These are phyloP conservation scores for Diadromus collaris DNA, from an alignment of 2,888 invertebrate genomes.

Conservation along the genomic window DNA sequence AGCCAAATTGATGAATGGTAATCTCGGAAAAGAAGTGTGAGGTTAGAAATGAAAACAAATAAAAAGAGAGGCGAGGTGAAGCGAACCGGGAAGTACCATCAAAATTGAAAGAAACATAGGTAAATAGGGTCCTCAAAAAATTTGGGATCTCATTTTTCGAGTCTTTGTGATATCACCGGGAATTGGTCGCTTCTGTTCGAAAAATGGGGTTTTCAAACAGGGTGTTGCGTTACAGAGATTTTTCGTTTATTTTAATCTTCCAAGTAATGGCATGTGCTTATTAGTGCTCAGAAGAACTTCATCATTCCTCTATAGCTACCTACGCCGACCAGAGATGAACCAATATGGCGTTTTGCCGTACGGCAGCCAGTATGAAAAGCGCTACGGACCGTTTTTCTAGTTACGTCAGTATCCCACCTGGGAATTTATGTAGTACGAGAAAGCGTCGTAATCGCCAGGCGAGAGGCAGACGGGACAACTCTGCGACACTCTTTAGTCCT, in stretches of 20 bases:
- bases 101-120: constrained; percentile 25
- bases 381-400: background rate
- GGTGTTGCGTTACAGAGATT: no score
- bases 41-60: constrained; percentile 7
- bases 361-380: background rate
- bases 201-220: no score
- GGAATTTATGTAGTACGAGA: background rate
- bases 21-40: background rate
- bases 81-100: background rate
- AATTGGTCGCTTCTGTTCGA: background rate
- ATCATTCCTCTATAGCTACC: background rate
- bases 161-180: background rate
- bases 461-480: constrained; percentile 21
- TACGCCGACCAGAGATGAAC: background rate
- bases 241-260: no score
- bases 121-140: background rate
- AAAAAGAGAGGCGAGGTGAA: background rate
- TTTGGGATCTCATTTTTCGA: constrained; percentile 5
- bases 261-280: background rate
- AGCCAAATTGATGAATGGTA: constrained; percentile 47
- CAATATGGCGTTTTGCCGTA: background rate
- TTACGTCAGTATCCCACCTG: background rate
- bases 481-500: constrained; percentile 26
- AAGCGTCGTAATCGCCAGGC: constrained; percentile 17
- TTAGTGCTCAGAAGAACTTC: background rate